phyloP scores from a whole-genome alignment of 2,113 vertebrate genomes.

The Podocnemis expansa region DNA sequence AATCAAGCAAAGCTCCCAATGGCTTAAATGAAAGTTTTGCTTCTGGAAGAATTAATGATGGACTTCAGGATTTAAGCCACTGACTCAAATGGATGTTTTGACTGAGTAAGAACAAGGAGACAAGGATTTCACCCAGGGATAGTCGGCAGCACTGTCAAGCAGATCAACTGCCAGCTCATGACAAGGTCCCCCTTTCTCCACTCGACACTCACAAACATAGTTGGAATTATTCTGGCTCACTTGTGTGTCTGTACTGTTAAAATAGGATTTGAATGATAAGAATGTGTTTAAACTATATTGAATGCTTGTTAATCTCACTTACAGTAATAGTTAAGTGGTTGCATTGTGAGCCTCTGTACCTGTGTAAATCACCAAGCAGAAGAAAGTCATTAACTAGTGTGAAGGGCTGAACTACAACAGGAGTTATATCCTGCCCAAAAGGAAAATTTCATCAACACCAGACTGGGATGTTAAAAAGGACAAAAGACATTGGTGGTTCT shows the following conservation, averaged over 20 bases:
- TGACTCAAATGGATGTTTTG: not conserved
- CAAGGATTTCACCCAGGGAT: not conserved
- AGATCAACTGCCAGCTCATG: not conserved
- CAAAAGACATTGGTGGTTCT: not conserved
- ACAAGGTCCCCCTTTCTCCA: not conserved
- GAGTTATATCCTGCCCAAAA: not conserved
- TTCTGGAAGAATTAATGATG: not conserved
- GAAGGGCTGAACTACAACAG: not conserved
- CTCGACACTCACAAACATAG: not conserved
- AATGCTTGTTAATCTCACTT: not conserved
- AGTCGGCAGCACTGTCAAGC: not conserved
- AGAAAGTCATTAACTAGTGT: not conserved
- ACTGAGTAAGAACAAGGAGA: not conserved
- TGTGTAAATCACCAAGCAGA: not conserved
- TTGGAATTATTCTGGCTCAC: not conserved
- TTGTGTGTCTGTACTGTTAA: not conserved
- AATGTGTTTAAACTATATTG: not conserved
- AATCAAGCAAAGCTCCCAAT: not conserved
- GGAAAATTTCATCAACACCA: not conserved
- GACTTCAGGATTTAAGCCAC: not conserved
- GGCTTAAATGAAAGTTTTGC: not conserved
- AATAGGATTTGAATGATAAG: not conserved
- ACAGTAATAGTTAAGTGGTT: not conserved
- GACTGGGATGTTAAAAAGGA: not conserved
- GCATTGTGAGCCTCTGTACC: not conserved